Evolutionary conservation across 1,140 invertebrate genomes (phyloP), one percentile per base, ranked within the genome.

Genomic region (Drosophila sechellia): DNA sequence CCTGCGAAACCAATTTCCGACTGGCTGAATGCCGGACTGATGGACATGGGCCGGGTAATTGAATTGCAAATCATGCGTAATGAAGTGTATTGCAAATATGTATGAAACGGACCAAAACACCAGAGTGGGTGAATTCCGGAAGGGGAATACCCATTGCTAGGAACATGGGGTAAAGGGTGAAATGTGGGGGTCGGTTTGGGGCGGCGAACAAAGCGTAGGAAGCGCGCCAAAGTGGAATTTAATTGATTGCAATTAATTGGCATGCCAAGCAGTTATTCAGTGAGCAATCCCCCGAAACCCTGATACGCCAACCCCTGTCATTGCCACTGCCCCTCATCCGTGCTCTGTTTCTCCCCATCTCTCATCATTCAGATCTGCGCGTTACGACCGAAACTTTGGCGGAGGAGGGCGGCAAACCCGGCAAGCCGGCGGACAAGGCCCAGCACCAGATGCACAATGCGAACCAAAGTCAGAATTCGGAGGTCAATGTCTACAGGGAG

Each of bases 61-160:
- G 84, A 87, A 89, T 87, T 87, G 84, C 84, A 89, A 87, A 89
- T 89, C 77, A 83, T 69, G 83, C 79, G 79, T 83, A 89, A 89
- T 87, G 71, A 79, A 87, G 84, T 87, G 76, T 66, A 84, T 56
- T 57, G 76, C 81, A 80, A 85, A 84, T 79, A 80, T 80, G 76
- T 78, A 78, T 73, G 74, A 77, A 70, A 60, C 69, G 57, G 53
- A 50, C 22, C 45, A 25, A 45, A 45, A 20, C 42, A 20, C 4
- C 10, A 22, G 4, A 46, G 45, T 6, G 40, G 5, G 15, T 6
- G 8, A 17, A 42, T 43, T 22, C 37, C 37, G 13, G 37, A 13
- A 31, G 31, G 6, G 31, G 1, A 2, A 31, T 10, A 20, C 6
- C 10, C 17, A 10, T 1, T 3, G 15, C 1, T 1, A n/a, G 17